phyloP scores from a whole-genome alignment of 2,797 vertebrate genomes.

The Caiman crocodilus region DNA sequence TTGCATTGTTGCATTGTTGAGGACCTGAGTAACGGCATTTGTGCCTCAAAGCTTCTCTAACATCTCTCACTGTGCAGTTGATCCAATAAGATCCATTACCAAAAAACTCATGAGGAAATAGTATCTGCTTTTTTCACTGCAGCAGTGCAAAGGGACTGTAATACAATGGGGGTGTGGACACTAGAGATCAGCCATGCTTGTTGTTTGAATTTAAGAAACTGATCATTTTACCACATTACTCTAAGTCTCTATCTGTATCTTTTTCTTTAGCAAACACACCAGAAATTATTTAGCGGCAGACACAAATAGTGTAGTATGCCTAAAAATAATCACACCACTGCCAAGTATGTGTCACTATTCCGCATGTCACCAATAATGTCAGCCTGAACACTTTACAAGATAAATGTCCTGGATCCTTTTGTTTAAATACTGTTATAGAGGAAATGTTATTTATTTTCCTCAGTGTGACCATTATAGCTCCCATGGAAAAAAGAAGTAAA shows the following conservation, averaged over 20 bases:
- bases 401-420: fast-evolving
- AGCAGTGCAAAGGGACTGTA: neutral
- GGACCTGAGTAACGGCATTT: too few species aligned
- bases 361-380: fast-evolving
- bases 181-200: neutral
- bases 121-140: neutral
- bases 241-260: neutral
- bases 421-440: fast-evolving
- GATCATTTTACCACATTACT: neutral
- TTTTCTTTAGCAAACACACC: neutral
- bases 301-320: neutral
- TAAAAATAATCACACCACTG: neutral
- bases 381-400: neutral
- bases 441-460: fast-evolving
- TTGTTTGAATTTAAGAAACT: neutral
- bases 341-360: neutral
- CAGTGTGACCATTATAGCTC: neutral
- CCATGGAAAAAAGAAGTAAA: neutral
- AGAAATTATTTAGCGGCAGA: neutral
- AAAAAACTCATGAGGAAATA: too few species aligned
- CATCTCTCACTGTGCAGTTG: too few species aligned
- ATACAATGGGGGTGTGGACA: neutral
- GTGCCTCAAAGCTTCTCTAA: too few species aligned
- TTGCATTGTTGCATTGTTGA: too few species aligned
- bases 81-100: too few species aligned